These are phyloP conservation scores for Dromiciops gliroides DNA, from an alignment of 2,113 vertebrate species.

Conservation along the genomic window DNA sequence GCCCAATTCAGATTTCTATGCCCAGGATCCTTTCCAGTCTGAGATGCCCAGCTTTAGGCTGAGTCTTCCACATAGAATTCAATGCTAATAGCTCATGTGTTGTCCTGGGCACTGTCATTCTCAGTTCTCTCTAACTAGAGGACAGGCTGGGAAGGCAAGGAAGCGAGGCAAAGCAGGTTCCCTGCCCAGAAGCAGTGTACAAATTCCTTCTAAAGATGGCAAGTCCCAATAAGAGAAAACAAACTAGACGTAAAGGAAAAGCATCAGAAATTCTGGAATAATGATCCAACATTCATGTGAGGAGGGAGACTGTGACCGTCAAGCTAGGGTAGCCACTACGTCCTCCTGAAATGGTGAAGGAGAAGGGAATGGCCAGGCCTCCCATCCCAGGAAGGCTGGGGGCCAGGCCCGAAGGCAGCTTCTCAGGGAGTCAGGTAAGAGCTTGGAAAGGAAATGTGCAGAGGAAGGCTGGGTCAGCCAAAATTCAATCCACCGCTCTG, in stretches of 20 bases:
- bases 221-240: constrained; percentile 27
- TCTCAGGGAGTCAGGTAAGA: background rate
- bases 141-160: background rate
- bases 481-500: constrained; percentile 37
- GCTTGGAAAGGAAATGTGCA: constrained; percentile 31
- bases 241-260: background rate
- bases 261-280: background rate
- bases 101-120: fast-evolving
- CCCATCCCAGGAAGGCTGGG: background rate
- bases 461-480: constrained; percentile 43
- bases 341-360: fast-evolving
- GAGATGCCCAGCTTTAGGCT: background rate
- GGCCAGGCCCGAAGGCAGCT: background rate
- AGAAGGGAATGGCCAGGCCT: background rate
- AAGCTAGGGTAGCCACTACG: background rate
- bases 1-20: constrained; percentile 41
- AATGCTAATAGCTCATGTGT: background rate
- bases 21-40: background rate
- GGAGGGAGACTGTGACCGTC: background rate
- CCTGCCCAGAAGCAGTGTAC: constrained; percentile 16
- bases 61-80: background rate
- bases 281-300: background rate
- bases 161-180: constrained; percentile 8
- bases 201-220: constrained; percentile 15
- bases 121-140: constrained; percentile 14